A percentile compares a stretch with the other conserved stretches of the same genome.
Evolutionary conservation across 1,140 invertebrate genomes (phyloP).

Genomic region (Ostrea edulis): DNA sequence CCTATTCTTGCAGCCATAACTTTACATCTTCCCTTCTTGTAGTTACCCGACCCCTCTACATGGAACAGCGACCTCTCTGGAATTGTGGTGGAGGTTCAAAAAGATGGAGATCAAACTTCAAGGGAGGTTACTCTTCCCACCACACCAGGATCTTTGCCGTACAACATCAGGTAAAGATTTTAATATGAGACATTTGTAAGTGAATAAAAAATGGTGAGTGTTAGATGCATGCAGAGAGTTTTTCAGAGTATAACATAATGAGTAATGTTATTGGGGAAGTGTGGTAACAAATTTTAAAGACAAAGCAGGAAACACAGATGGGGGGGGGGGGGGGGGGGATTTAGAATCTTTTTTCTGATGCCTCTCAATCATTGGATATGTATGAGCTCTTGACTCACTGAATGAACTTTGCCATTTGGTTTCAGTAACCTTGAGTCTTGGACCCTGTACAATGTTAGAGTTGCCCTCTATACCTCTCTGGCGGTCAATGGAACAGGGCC

Average conservation of each 20-base stretch:
- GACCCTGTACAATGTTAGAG: conserved; percentile 63
- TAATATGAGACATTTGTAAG: not conserved
- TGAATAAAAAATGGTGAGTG: not conserved
- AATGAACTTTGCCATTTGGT: not conserved
- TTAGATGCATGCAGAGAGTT: not conserved
- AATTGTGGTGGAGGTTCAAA: conserved; percentile 30
- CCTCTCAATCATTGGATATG: not conserved
- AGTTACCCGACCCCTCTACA: conserved; percentile 40
- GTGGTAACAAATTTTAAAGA: too few relatives aligned
- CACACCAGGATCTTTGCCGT: not conserved
- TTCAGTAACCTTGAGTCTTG: conserved; percentile 59
- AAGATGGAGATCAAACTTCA: conserved; percentile 1
- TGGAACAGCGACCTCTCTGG: conserved; percentile 58
- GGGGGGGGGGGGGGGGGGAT: too few relatives aligned
- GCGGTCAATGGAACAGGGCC: conserved; percentile 62
- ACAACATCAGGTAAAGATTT: conserved; percentile 40
- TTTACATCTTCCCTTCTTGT: not conserved
- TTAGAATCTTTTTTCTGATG: not conserved
- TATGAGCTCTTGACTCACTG: too few relatives aligned
- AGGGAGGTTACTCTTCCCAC: conserved; percentile 23
- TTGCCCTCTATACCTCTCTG: conserved; percentile 61
- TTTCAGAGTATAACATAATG: too few relatives aligned
- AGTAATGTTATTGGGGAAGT: too few relatives aligned
- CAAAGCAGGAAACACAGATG: too few relatives aligned
- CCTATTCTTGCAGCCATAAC: too few relatives aligned